Evolutionary conservation across 2,113 vertebrate species (phyloP).

Genomic region (Regulus satrapa): DNA sequence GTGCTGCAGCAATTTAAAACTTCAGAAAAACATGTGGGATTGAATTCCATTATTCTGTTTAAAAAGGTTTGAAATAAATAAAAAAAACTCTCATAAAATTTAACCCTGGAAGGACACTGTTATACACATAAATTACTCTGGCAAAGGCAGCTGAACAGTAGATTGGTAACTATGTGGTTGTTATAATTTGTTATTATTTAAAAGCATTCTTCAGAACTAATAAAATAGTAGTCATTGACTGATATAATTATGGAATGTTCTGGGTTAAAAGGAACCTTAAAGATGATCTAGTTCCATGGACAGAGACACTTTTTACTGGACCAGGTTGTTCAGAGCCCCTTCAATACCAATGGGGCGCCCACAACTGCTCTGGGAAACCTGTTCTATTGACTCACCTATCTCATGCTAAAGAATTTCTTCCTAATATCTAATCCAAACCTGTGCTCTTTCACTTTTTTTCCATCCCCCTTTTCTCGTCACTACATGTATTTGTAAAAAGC

Average conservation of each 20-base stretch:
- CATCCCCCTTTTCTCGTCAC: background rate
- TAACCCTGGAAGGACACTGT: background rate
- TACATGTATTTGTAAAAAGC: background rate
- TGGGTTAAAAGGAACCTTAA: background rate
- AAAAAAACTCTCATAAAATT: background rate
- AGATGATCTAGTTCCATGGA: too few species aligned
- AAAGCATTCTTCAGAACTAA: background rate
- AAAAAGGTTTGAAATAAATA: background rate
- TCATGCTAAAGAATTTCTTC: background rate
- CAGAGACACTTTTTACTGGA: background rate
- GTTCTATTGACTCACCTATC: background rate
- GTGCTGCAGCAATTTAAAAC: conserved; percentile 28
- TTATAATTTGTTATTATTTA: background rate
- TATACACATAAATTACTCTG: background rate
- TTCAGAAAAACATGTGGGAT: background rate
- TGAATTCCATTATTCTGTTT: background rate
- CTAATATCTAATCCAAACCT: background rate
- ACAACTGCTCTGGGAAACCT: background rate
- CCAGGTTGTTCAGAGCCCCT: background rate
- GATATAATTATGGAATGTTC: background rate
- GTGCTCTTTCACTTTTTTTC: background rate
- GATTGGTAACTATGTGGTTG: background rate
- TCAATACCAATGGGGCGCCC: accelerated
- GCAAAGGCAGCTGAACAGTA: background rate
- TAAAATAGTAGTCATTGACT: background rate